Conservation (phyloP, 1,140 invertebrate genomes). For the Sinella curviseta region DNA sequence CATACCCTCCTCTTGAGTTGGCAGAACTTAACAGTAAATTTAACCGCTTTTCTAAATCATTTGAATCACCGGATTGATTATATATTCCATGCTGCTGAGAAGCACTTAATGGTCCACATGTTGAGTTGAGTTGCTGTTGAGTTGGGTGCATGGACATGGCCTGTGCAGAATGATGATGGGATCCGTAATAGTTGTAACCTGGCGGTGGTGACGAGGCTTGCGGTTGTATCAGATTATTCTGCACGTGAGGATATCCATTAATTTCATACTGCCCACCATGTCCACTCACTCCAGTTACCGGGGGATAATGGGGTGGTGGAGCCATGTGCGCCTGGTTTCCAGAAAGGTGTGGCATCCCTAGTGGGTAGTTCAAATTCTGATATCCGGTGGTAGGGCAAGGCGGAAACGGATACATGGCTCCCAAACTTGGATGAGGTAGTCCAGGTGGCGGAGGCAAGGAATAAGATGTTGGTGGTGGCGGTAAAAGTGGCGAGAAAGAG, state of each 20-base stretch:
- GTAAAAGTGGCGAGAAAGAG: background rate
- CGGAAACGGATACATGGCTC: constrained; percentile 30
- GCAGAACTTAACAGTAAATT: background rate
- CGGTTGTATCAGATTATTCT: background rate
- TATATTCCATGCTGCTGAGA: background rate
- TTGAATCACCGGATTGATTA: constrained; percentile 10
- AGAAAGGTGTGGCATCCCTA: background rate
- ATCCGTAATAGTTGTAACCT: constrained; percentile 9
- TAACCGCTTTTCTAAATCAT: background rate
- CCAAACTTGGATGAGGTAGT: background rate
- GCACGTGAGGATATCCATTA: background rate
- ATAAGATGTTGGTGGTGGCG: background rate
- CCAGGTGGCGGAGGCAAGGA: constrained; percentile 28
- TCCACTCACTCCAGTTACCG: background rate
- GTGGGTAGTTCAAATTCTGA: constrained; percentile 27
- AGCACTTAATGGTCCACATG: background rate
- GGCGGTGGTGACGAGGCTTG: background rate
- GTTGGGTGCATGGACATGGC: background rate
- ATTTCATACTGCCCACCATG: background rate
- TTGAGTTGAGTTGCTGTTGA: background rate
- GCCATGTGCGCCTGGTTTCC: background rate
- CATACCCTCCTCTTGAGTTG: background rate
- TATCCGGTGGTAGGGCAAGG: constrained; percentile 19
- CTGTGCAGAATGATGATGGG: background rate
- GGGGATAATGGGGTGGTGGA: background rate